These are phyloP conservation scores for Chaetorhynchus papuensis DNA, from an alignment of 2,113 vertebrate genomes.

Conservation along the genomic window DNA sequence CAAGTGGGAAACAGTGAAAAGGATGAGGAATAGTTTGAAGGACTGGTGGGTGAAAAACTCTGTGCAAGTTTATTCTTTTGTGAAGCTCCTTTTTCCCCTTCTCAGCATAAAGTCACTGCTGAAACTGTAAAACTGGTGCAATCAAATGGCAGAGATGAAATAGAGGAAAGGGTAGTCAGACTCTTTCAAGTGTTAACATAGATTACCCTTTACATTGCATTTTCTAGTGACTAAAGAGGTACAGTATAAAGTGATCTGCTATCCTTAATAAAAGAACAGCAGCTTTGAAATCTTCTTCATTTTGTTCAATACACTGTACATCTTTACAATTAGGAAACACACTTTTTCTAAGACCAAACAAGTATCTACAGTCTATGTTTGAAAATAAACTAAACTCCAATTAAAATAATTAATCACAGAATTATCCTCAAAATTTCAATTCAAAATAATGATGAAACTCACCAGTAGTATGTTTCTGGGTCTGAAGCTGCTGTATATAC, in stretches of 20 bases:
- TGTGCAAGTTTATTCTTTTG: neutral
- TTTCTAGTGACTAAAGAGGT: neutral
- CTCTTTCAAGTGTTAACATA: neutral
- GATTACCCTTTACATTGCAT: neutral
- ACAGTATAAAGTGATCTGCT: neutral
- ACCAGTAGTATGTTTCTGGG: rapidly evolving
- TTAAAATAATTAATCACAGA: neutral
- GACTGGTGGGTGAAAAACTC: neutral
- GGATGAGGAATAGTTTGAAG: neutral
- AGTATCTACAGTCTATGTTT: neutral
- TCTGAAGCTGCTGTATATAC: neutral
- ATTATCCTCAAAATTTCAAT: neutral
- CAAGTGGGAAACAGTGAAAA: neutral
- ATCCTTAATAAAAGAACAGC: neutral
- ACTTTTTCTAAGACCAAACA: neutral
- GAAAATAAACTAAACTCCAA: neutral
- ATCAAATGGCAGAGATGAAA: neutral
- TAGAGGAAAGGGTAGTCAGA: neutral
- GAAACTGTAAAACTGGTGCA: neutral
- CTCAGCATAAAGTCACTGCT: neutral
- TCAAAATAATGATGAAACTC: neutral
- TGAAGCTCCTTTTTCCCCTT: neutral
- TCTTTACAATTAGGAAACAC: neutral
- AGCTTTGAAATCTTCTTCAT: neutral
- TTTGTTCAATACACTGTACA: neutral